These are phyloP conservation scores for Anarhynchus alexandrinus DNA, from an alignment of 2,113 vertebrate species.

Conservation along the genomic window DNA sequence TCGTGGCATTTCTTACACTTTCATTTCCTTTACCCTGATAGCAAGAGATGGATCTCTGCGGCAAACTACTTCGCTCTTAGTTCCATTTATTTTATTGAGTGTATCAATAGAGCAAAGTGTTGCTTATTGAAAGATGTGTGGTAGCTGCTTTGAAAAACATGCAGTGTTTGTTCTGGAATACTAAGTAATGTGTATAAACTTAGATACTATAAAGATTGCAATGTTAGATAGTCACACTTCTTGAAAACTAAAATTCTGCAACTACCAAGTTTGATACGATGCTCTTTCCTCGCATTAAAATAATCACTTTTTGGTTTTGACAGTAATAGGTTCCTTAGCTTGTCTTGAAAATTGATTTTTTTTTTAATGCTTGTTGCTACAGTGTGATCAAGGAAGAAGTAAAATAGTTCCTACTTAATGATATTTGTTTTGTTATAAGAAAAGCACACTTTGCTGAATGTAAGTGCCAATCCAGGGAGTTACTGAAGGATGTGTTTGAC, in stretches of 20 bases:
- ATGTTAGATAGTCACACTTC: not conserved
- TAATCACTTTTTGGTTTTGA: not conserved
- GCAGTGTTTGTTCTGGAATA: not conserved
- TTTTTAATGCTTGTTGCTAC: not conserved
- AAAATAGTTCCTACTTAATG: not conserved
- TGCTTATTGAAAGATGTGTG: not conserved
- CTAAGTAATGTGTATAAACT: not conserved
- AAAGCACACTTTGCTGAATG: not conserved
- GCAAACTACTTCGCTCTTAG: not conserved
- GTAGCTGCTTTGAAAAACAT: not conserved
- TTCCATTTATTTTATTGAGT: not conserved
- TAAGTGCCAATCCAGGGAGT: not conserved
- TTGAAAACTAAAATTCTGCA: not conserved
- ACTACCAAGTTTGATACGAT: not conserved
- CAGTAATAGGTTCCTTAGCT: not conserved
- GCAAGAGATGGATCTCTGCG: not conserved
- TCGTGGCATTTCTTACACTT: not conserved
- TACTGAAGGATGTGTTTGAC: not conserved
- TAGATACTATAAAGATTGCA: not conserved
- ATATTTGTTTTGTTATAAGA: not conserved
- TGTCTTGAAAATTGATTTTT: not conserved
- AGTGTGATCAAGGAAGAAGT: not conserved
- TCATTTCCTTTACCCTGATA: not conserved
- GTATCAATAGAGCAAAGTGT: not conserved
- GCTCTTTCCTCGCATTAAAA: not conserved